Base-by-base conservation (phyloP, 2,113 vertebrate species). In the Dromiciops gliroides region DNA sequence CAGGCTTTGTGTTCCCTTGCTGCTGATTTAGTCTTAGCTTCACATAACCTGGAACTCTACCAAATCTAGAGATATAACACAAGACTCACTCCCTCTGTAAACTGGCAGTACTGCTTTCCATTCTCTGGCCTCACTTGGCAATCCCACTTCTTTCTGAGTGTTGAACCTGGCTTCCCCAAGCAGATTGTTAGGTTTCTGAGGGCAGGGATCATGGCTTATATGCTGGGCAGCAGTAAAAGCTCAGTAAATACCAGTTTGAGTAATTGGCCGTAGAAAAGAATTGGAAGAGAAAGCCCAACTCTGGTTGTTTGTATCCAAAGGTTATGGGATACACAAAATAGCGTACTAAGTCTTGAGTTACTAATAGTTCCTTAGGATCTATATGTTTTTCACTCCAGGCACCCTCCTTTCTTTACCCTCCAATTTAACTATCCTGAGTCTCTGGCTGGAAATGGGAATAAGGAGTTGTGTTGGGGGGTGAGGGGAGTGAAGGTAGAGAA, bases 1-100 rank as follows among this genome's bases (percentile, higher is more conserved):
- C 49, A 89, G 51, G 31, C 89, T 12, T 31, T 67, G 28, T 67
- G 89, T n/a, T 96, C 93, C 51, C 51, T 89, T 94, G 22, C 26
- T 5, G 48, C 83, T 5, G 91, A 0, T 60, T 95, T 67, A 89
- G 14, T 24, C 51, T 95, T 93, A 56, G 56, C 50, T 89, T 93
- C 22, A 51, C 19, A 22, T 89, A 90, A 90, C 95, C 0, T 50
- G 93, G 51, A 3, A 91, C 91, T n/a, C 22, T 90, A 89, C 50
- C 48, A 67, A 83, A 51, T 60, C 50, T 25, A 19, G 22, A 52
- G 90, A 91, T 51, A 56, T 48, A 47, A 91, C 5, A 8, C 49
- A 19, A 53, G 7, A 1, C 8, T 11, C 0, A 12, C 6, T 92
- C 48, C 47, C 26, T 23, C 1, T 50, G 10, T 91, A 50, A 88